These are phyloP conservation scores for Porphyrio hochstetteri DNA, from an alignment of 2,113 vertebrate species.

Conservation along the genomic window DNA sequence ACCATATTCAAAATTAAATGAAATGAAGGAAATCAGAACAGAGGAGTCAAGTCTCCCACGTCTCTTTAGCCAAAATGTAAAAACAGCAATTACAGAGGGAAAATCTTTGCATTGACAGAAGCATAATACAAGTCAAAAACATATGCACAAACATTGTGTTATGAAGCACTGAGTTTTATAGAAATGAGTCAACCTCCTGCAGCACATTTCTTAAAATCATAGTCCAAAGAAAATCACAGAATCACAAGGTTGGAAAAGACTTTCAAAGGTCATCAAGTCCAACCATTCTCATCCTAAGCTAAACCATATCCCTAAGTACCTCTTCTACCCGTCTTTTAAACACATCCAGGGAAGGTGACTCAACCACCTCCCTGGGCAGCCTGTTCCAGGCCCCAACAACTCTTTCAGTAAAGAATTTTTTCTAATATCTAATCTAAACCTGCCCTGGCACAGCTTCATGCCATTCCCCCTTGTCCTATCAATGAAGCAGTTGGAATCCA, in stretches of 20 bases:
- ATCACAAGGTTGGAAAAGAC: too few relatives aligned
- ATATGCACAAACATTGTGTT: not conserved
- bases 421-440: too few relatives aligned
- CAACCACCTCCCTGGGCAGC: too few relatives aligned
- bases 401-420: too few relatives aligned
- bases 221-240: not conserved
- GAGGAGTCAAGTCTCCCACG: not conserved
- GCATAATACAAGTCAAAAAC: not conserved
- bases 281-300: too few relatives aligned
- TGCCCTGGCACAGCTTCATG: too few relatives aligned
- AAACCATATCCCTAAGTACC: too few relatives aligned
- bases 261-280: too few relatives aligned
- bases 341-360: too few relatives aligned
- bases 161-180: not conserved
- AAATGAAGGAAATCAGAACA: not conserved
- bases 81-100: not conserved
- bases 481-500: not conserved
- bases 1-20: not conserved
- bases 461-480: too few relatives aligned
- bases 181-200: not conserved
- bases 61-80: not conserved
- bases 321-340: too few relatives aligned
- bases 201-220: not conserved
- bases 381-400: too few relatives aligned
- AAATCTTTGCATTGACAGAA: not conserved